Percentiles rank a stretch among this genome's conserved stretches.
These are phyloP conservation scores for Platalea minor DNA, from an alignment of 2,797 vertebrate genomes.

Conservation along the genomic window DNA sequence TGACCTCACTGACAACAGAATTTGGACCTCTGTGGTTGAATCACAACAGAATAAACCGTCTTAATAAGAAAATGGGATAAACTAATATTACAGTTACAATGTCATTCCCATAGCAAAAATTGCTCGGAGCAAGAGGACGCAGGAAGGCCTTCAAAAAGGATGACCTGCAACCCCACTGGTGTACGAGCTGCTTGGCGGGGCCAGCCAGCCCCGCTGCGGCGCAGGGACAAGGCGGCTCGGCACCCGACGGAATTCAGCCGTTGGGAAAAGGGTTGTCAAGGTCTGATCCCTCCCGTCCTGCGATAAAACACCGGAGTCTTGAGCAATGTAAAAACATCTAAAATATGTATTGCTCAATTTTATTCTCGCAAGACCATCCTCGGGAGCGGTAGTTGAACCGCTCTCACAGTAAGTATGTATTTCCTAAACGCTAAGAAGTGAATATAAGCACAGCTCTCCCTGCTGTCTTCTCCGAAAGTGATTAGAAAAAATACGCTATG, in stretches of 20 bases:
- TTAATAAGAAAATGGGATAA: not conserved
- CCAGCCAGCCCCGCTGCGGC: no score
- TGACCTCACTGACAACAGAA: not conserved
- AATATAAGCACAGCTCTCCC: not conserved
- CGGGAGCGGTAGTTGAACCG: not conserved
- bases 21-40: not conserved
- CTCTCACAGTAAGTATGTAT: not conserved
- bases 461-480: not conserved
- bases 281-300: not conserved
- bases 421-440: not conserved
- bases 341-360: not conserved
- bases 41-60: not conserved
- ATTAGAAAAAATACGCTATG: rapidly evolving
- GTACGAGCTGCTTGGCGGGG: rapidly evolving
- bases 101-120: not conserved
- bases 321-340: not conserved
- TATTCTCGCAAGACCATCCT: not conserved
- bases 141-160: not conserved
- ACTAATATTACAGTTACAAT: not conserved
- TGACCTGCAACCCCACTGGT: not conserved
- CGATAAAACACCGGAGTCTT: not conserved
- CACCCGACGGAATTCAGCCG: not conserved
- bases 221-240: not conserved
- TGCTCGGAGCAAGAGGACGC: not conserved
- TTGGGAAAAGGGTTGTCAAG: not conserved